Evolutionary conservation across 2,797 vertebrate species (phyloP), one percentile per base, ranked within the genome.

Genomic region (Poeciliopsis paucimaculata): DNA sequence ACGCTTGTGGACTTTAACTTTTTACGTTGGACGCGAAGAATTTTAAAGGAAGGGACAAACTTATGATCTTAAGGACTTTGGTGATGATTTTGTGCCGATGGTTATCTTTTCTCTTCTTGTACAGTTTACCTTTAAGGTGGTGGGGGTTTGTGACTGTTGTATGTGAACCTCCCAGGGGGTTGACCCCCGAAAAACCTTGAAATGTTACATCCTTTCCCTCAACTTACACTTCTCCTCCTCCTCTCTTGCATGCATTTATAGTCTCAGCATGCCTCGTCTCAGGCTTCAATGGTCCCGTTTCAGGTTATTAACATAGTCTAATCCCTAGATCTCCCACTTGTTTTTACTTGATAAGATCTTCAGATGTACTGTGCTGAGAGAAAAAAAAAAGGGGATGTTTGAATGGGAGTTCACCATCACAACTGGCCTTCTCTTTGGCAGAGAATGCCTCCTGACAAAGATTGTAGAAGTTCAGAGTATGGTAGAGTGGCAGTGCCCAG

Each of bases 191-290:
- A 71, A 51, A 78, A 82, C 62, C 20, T 75, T 76, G 31, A 84
- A 53, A 51, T 55, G 70, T 81, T 46, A 53, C 74, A 75, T 51
- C 23, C 9, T 74, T 76, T 72, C 28, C 43, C 36, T 34, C 49
- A 43, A 55, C 64, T 36, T 62, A 41, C 66, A 57, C 51, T 74
- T 62, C 81, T 72, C 51, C 41, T 86, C 80, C 71, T 79, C 77
- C 73, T 26, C 12, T 75, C 86, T 83, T 87, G 92, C 92, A 93
- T 95, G 94, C 92, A 11, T 88, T 80, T 90, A 77, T 88, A 89
- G 87, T 89, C 87, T 86, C 64, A 75, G 95, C 95, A 95, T 95
- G 95, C 93, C 88, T 81, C 34, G 91, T 94, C 91, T 93, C 93
- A 94, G 93, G 94, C 92, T 91, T 90, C 80, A 78, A 80, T 81